Conservation (phyloP, 2,113 vertebrate species). For the Bothrops jararaca region DNA sequence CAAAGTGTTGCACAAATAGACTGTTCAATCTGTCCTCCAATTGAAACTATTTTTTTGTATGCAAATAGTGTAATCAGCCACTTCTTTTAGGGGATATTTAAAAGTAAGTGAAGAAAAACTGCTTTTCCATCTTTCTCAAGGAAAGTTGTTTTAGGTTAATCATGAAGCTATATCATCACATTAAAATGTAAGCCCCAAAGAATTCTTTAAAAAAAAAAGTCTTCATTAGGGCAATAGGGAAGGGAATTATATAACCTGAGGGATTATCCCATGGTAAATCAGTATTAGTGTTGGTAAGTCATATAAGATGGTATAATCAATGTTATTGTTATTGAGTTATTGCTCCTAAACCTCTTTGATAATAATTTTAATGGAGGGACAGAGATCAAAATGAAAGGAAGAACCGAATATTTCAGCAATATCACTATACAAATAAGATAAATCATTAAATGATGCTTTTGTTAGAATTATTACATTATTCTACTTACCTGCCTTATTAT, state of each 20-base stretch:
- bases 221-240: not conserved
- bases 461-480: not conserved
- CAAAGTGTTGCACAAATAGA: not conserved
- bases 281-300: not conserved
- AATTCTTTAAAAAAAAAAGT: not conserved
- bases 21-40: conserved; percentile 7
- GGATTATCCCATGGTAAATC: not conserved
- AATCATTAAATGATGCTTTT: not conserved
- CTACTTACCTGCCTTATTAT: not conserved
- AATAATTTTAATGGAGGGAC: not conserved
- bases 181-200: not conserved
- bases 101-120: not conserved
- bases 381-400: not conserved
- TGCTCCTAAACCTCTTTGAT: not conserved
- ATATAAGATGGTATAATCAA: not conserved
- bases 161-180: not conserved
- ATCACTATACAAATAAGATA: not conserved
- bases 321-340: not conserved
- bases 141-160: not conserved
- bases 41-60: conserved; percentile 29
- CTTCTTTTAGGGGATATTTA: conserved; percentile 18
- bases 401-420: not conserved
- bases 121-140: not conserved
- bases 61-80: not conserved
- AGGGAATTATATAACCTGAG: not conserved